These are phyloP conservation scores for Abrostola tripartita DNA, from an alignment of 2,888 invertebrate species.

Conservation along the genomic window DNA sequence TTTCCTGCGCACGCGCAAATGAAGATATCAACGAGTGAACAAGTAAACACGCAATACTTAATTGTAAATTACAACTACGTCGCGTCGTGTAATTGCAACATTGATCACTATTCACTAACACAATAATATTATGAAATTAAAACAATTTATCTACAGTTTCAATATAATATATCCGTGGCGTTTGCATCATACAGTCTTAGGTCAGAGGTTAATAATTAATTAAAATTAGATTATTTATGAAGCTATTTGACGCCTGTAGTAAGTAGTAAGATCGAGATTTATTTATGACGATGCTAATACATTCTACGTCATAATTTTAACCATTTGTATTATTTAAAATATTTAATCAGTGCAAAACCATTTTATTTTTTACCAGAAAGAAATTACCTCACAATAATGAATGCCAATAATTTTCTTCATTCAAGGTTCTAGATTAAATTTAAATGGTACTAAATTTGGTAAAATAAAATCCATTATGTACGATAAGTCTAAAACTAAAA, in stretches of 20 bases:
- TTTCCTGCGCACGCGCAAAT: conserved; percentile 35
- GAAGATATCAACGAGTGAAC: conserved; percentile 25
- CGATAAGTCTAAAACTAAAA: background rate
- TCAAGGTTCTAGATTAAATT: too few species aligned
- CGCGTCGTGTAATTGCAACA: conserved; percentile 46
- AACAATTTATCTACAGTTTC: conserved; percentile 48
- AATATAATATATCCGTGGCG: conserved; percentile 19
- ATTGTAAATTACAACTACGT: conserved; percentile 42
- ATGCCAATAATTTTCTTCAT: too few species aligned
- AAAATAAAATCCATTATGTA: too few species aligned
- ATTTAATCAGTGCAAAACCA: too few species aligned
- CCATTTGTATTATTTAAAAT: too few species aligned
- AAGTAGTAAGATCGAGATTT: background rate
- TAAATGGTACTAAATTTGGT: too few species aligned
- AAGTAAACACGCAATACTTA: conserved; percentile 38
- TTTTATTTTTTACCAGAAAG: too few species aligned
- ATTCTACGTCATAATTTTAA: background rate
- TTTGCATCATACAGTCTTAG: conserved; percentile 16
- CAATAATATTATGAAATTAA: conserved; percentile 54
- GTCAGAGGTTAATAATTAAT: conserved; percentile 14
- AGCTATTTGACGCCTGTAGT: background rate
- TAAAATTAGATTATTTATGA: conserved; percentile 3
- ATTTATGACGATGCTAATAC: background rate
- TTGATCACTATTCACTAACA: conserved; percentile 41
- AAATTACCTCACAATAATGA: too few species aligned